These are phyloP conservation scores for Holacanthus passer DNA, from an alignment of 2,113 vertebrate genomes.

Conservation along the genomic window DNA sequence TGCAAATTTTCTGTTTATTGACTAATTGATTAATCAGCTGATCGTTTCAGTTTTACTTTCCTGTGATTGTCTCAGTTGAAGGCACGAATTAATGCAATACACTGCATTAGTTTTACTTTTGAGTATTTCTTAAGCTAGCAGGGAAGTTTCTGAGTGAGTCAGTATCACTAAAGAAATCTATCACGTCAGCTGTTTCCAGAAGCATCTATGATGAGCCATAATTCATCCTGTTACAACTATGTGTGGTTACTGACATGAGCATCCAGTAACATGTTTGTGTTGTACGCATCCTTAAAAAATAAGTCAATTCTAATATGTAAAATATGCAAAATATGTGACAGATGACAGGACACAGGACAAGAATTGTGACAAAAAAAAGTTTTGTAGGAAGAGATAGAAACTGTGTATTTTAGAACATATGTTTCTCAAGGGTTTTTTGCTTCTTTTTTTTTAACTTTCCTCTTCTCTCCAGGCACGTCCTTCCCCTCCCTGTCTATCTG, in stretches of 20 bases:
- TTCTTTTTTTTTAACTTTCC: not conserved
- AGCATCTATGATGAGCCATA: not conserved
- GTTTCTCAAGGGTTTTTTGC: not conserved
- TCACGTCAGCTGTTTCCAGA: not conserved
- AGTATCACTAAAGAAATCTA: not conserved
- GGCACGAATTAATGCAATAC: not conserved
- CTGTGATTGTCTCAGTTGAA: not conserved
- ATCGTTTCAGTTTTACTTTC: not conserved
- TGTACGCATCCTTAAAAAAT: too few species aligned
- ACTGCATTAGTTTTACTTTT: constrained; percentile 48
- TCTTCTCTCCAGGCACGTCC: not conserved
- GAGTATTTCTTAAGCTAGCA: not conserved
- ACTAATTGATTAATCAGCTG: not conserved
- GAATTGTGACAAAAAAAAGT: constrained; percentile 16
- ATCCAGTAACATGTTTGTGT: not conserved
- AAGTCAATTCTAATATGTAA: too few species aligned
- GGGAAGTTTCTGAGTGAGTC: not conserved
- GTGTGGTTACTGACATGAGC: not conserved
- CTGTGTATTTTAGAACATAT: not conserved
- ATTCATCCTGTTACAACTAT: not conserved
- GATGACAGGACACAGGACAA: not conserved
- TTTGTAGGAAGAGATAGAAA: not conserved
- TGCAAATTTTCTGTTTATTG: not conserved
- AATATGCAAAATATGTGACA: constrained; percentile 14
- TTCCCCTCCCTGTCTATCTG: constrained; percentile 9